phyloP scores from a whole-genome alignment of 2,888 invertebrate species.

The Stenotaenia linearis region DNA sequence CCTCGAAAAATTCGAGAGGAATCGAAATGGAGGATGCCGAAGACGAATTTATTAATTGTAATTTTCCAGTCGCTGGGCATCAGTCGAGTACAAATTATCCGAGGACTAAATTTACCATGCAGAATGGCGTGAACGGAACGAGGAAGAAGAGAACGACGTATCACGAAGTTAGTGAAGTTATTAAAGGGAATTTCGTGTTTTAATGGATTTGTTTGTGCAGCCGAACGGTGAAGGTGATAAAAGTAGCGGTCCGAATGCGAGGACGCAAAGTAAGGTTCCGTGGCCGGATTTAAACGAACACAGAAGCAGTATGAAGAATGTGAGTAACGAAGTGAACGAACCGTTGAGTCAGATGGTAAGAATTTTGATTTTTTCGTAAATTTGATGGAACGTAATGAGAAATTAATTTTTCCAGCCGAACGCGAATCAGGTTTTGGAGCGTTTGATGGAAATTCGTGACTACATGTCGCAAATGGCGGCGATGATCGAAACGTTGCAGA shows the following conservation, averaged over 20 bases:
- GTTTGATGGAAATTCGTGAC: slow-evolving; percentile 65
- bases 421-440: slow-evolving; percentile 58
- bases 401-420: slow-evolving; percentile 22
- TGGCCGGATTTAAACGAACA: not conserved
- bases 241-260: not conserved
- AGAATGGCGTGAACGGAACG: not conserved
- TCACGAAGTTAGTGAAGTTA: not conserved
- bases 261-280: not conserved
- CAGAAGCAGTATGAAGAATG: not conserved
- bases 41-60: not conserved
- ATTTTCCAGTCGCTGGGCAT: not conserved
- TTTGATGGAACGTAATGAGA: not conserved
- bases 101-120: not conserved
- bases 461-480: slow-evolving; percentile 49
- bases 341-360: not conserved
- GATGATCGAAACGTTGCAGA: slow-evolving; percentile 33
- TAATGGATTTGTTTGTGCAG: not conserved
- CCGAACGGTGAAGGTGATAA: not conserved
- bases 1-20: not conserved
- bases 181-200: not conserved
- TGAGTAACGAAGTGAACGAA: not conserved
- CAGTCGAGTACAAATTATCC: not conserved
- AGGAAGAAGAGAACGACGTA: not conserved
- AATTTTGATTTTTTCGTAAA: not conserved
- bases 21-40: not conserved